phyloP scores from a whole-genome alignment of 2,113 vertebrate genomes.

The Corythoichthys intestinalis region DNA sequence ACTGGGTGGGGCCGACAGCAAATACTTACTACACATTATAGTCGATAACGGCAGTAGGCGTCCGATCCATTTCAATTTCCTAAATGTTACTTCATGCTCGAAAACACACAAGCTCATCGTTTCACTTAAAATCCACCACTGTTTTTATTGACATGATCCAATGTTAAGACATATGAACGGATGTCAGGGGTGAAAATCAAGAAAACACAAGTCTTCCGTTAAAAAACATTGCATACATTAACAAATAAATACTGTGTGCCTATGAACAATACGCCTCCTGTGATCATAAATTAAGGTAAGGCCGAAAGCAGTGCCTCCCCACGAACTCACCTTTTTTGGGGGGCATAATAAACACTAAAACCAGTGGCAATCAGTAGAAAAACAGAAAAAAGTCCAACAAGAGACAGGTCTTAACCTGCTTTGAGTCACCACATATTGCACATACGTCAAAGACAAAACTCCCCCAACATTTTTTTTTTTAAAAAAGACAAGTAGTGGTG shows the following conservation, averaged over 20 bases:
- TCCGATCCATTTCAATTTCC: background rate
- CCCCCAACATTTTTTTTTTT: background rate
- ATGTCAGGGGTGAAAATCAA: constrained; percentile 16
- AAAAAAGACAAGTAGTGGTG: background rate
- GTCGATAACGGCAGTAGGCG: no score
- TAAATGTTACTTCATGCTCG: no score
- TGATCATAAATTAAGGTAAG: constrained; percentile 60
- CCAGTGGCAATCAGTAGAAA: constrained; percentile 47
- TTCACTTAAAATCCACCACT: constrained; percentile 44
- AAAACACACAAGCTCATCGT: constrained; percentile 30
- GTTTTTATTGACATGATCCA: constrained; percentile 67
- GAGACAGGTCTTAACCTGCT: constrained; percentile 28
- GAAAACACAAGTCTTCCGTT: constrained; percentile 58
- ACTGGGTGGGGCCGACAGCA: no score
- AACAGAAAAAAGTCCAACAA: constrained; percentile 25
- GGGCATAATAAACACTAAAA: constrained; percentile 20
- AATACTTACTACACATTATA: no score
- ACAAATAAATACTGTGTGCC: constrained; percentile 71
- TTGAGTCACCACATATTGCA: constrained; percentile 55
- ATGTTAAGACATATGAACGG: constrained; percentile 63
- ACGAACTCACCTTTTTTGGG: background rate
- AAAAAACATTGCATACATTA: constrained; percentile 76
- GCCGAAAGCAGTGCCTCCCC: constrained; percentile 30
- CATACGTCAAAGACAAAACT: constrained; percentile 41
- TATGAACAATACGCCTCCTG: constrained; percentile 30